Evolutionary conservation across 2,888 invertebrate species (phyloP), one percentile per base, ranked within the genome.

Genomic region (Euproctis similis): DNA sequence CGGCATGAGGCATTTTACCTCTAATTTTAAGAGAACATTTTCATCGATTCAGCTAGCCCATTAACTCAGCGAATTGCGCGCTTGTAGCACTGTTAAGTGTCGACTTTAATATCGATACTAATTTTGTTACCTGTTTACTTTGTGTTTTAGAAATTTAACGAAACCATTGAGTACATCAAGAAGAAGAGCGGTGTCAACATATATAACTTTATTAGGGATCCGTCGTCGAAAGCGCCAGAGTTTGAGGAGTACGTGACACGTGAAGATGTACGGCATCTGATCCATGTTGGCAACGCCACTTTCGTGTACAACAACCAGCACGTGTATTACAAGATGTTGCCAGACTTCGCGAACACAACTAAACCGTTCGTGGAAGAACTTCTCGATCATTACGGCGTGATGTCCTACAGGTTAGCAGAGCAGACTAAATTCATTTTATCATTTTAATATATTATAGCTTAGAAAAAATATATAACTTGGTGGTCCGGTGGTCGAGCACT

Each of bases 271-370:
- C 74, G 92, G 5, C 62, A 48, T 0, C 32, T 31, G 20, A 51
- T 75, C 14, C 71, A 74, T 26, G 67, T 52, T 0, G 68, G 72
- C 0, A 88, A 89, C 12, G 42, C 50, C 0, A 36, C 46, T 6
- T 74, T 64, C 14, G 25, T 58, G 24, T 44, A 53, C 5, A 53
- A 69, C 54, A 72, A 81, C 36, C 66, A 67, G 26, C 26, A 49
- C 6, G 92, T 92, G 0, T 90, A 92, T 58, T 44, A 71, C 12
- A 84, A 88, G 47, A 73, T 93, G 43, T 62, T 87, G 33, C 71
- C 77, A 4, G 94, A 94, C 59, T 72, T 92, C 12, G 88, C 91
- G 86, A 87, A 90, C 43, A 88, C 89, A 0, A 87, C 90, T 1
- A 88, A 89, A 31, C 78, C 86, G 1, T 87, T 87, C 67, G 58